Evolutionary conservation across 2,113 vertebrate genomes (phyloP), one percentile per base, ranked within the genome.

Genomic region (Alethe castanea): DNA sequence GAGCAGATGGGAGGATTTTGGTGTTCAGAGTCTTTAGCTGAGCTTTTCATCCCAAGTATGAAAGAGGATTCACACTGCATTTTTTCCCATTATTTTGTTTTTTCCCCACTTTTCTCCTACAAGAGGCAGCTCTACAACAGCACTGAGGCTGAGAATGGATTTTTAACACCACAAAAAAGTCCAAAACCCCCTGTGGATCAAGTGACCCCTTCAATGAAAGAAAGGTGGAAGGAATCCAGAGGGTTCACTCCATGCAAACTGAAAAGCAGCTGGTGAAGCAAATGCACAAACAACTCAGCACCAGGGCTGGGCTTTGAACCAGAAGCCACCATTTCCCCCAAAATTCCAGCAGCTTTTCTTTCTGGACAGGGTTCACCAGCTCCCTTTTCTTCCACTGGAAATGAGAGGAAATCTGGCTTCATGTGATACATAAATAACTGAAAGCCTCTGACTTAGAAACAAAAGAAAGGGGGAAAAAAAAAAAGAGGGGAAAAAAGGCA

Each of bases 61-160:
- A 40, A 5, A 61, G 8, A 7, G 40, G 6, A 57, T 70, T 66
- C 3, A 3, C 12, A 42, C 28, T 22, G 25, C 8, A 14, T 14
- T 54, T 77, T 78, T 45, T 9, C 12, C n/a, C 22, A 3, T 52
- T 50, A 26, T 70, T 84, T 89, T 73, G 12, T 36, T 70, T 83
- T 18, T 76, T 48, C 1, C 19, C 6, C 38, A 2, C 9, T 57
- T 76, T 45, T 6, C 28, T 73, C 16, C 60, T 19, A 18, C 0
- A 4, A 20, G 78, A 69, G 4, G 9, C 44, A 82, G 33, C 26
- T 74, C 52, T 23, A 18, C 25, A 24, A 9, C 40, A 59, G 23
- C 20, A 11, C 20, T 7, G 19, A 19, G 31, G 54, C 25, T 13
- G 1, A 44, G 19, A 48, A 10, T 0, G 1, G 31, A 3, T 67